Conservation (phyloP, 2,113 vertebrate species). For the Leucopsar rothschildi region DNA sequence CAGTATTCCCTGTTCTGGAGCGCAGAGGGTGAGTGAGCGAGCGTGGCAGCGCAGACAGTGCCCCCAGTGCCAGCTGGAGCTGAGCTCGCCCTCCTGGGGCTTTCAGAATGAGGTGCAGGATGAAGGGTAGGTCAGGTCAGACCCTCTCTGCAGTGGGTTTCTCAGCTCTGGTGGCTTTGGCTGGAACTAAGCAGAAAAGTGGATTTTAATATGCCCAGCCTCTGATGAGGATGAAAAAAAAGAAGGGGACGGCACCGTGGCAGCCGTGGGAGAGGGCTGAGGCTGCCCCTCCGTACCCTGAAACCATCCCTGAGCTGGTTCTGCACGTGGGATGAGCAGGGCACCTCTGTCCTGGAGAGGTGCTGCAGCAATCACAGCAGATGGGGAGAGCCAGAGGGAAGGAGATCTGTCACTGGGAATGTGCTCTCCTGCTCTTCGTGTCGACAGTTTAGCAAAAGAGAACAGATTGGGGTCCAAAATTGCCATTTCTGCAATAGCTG, state of each 20-base stretch:
- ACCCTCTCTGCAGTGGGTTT: slow-evolving; percentile 72
- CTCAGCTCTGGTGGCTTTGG: slow-evolving; percentile 25
- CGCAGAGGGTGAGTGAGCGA: slow-evolving; percentile 64
- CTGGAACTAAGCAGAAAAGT: background rate
- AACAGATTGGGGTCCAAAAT: background rate
- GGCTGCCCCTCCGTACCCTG: background rate
- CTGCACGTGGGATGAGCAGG: background rate
- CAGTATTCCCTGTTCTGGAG: slow-evolving; percentile 15
- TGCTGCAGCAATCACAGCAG: background rate
- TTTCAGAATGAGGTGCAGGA: slow-evolving; percentile 57
- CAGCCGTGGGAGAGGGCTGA: background rate
- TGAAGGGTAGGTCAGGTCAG: slow-evolving; percentile 77
- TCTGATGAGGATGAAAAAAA: background rate
- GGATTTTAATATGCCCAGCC: background rate
- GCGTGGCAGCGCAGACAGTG: background rate
- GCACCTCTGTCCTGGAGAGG: background rate
- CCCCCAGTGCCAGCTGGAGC: slow-evolving; percentile 7
- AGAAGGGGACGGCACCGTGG: accelerated
- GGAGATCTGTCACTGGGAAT: background rate
- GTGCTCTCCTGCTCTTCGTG: background rate
- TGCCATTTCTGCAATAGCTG: background rate
- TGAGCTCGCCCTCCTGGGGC: slow-evolving; percentile 50
- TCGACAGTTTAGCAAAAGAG: background rate
- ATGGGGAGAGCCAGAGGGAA: background rate
- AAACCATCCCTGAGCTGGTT: background rate